Percentiles rank a stretch among this genome's conserved stretches.
phyloP scores from a whole-genome alignment of 2,797 vertebrate species.

The Aythya fuligula region DNA sequence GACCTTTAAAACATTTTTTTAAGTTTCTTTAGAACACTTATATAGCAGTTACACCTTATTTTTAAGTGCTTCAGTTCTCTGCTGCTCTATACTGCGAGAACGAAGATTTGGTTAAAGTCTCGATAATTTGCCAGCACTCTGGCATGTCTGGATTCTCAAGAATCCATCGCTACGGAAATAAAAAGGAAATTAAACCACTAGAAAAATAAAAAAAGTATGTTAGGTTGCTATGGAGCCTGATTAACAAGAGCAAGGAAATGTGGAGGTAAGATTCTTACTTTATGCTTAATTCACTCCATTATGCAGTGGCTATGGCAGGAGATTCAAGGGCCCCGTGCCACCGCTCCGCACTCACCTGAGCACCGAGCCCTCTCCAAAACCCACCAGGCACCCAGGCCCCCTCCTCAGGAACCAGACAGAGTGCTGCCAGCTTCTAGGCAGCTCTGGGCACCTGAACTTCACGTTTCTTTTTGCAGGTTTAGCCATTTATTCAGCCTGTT shows the following conservation, averaged over 20 bases:
- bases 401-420: not conserved
- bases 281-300: not conserved
- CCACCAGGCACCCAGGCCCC: not conserved
- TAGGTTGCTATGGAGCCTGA: not conserved
- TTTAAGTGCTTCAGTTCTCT: not conserved
- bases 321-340: not conserved
- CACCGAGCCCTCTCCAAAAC: not conserved
- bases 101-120: slow-evolving; percentile 2
- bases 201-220: slow-evolving; percentile 26
- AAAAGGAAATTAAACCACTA: slow-evolving; percentile 64
- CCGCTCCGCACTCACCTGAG: accelerated
- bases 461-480: not conserved
- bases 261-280: not conserved
- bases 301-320: not conserved
- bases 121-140: slow-evolving; percentile 11
- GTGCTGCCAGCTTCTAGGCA: not conserved
- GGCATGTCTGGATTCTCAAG: slow-evolving; percentile 67
- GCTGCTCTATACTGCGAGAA: not conserved
- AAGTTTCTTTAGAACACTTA: not conserved
- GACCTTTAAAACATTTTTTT: not conserved
- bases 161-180: slow-evolving; percentile 55
- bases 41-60: not conserved
- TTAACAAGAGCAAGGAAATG: not conserved
- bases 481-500: not conserved
- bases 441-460: not conserved